Evolutionary conservation across 1,140 invertebrate genomes (phyloP), one percentile per base, ranked within the genome.

Genomic region (Trissolcus basalis): DNA sequence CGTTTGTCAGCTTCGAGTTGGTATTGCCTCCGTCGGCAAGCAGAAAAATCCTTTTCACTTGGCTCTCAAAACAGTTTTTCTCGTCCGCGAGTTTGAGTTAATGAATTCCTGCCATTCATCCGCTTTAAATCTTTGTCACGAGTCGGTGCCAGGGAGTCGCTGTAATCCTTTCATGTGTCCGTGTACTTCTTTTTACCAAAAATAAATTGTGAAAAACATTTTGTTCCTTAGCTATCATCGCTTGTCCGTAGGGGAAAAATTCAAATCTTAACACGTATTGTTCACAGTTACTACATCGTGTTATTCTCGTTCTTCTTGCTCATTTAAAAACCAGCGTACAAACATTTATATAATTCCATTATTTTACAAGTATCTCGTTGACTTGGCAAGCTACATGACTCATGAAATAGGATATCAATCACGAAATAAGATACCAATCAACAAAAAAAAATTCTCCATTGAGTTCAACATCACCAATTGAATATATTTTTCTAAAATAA

Each of bases 371-470:
- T 73, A 72, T 69, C 53, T 81, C 79, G 77, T 81, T 83, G 79
- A 80, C 71, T 77, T 44, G 65, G 67, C 74, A 71, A 83, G 79
- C 60, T 74, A 77, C 78, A 79, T 83, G 80, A 83, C 75, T 83
- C 80, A 83, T 60, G 59, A 27, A 27, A 6, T 27, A n/a, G n/a
- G n/a, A n/a, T 36, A 14, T 35, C 50, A 35, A 63, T 39, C 2
- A 3, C 61, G 44, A 74, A 72, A 64, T 61, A 61, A 77, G 64
- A 60, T 75, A 74, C 78, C 78, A 79, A 81, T 82, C 80, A 70
- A 77, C n/a, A n/a, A n/a, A n/a, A n/a, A n/a, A n/a, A n/a, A n/a
- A n/a, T n/a, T n/a, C n/a, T n/a, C n/a, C n/a, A n/a, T n/a, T n/a
- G n/a, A n/a, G n/a, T n/a, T n/a, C n/a, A n/a, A n/a, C n/a, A n/a